A percentile compares a stretch with the other conserved stretches of the same genome.
Evolutionary conservation across 1,140 invertebrate species (phyloP).

Genomic region (Portunus trituberculatus): DNA sequence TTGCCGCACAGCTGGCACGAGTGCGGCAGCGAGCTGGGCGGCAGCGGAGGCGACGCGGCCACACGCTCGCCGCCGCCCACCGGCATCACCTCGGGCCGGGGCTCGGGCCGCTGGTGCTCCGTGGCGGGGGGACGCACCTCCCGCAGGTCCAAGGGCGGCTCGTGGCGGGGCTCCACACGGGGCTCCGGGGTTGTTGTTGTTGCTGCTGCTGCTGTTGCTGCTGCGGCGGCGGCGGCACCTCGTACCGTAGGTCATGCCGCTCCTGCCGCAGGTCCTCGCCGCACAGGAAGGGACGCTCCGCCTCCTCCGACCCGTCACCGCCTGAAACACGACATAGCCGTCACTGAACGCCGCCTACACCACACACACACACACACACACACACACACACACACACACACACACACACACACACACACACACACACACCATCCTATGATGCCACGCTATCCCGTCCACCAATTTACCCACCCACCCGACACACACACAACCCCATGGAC

Average conservation of each 20-base stretch:
- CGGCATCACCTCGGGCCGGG: conserved; percentile 29
- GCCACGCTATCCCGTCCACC: too few species aligned
- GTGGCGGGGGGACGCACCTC: neutral
- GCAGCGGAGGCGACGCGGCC: conserved; percentile 73
- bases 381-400: conserved; percentile 33
- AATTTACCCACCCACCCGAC: too few species aligned
- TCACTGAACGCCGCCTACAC: neutral
- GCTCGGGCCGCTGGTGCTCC: neutral
- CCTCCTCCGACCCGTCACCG: conserved; percentile 57
- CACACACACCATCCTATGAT: neutral
- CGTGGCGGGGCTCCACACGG: conserved; percentile 47
- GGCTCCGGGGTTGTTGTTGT: conserved; percentile 32
- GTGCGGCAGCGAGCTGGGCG: conserved; percentile 77
- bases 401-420: neutral
- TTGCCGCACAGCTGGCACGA: conserved; percentile 77
- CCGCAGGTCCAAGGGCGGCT: conserved; percentile 63
- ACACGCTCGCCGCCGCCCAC: conserved; percentile 62
- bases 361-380: neutral
- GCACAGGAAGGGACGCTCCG: conserved; percentile 48
- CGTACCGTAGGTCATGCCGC: conserved; percentile 57
- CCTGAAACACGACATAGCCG: conserved; percentile 25
- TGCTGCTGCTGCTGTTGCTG: too few species aligned
- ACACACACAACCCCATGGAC: too few species aligned
- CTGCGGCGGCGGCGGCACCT: neutral
- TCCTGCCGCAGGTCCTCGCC: conserved; percentile 20